Base-by-base conservation (phyloP, 2,888 invertebrate genomes). In the Nomada hirtipes region DNA sequence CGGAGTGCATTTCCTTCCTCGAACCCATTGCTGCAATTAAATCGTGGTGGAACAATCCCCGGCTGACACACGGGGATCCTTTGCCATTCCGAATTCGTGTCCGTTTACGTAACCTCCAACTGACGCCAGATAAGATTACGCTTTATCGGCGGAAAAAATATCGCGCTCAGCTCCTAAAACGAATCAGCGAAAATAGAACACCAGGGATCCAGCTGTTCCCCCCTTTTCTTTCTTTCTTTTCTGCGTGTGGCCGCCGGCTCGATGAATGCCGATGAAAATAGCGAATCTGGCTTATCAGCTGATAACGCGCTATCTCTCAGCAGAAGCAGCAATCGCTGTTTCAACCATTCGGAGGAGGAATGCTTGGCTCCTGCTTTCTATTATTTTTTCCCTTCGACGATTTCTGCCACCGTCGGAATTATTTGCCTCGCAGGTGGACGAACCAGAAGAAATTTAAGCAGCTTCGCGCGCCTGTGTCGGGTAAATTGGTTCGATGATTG, bases 121-220 rank as follows among this genome's bases (percentile, higher is more conserved):
- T 15, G n/a, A 53, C 42, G 63, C 42, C 23, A 26, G 72, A 72
- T 72, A 72, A 65, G 72, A 72, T 65, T 65, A 23, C 60, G 20
- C 26, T 64, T 72, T 65, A 65, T 55, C 65, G 15, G 15, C 20
- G 3, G 15, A 44, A 20, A 64, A 44, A 64, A 4, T 53, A 63
- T 63, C 20, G 55, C 55, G 7, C n/a, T 15, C 10, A 36, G n/a
- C 11, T 29, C 9, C 50, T 20, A 18, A 44, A 23, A 42, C 15
- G 53, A 9, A 20, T 42, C 47, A 15, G 64, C 42, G 9, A 23
- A 63, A 61, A 61, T 61, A 69, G 55, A 11, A 26, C 11, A 10
- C 11, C 10, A 11, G 26, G n/a, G 29, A 23, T 7, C 44, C 57
- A 26, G 18, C 57, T 59, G 42, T 11, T 36, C 47, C 47, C 47